Evolutionary conservation across 2,113 vertebrate species (phyloP).

Genomic region (Jacana jacana): DNA sequence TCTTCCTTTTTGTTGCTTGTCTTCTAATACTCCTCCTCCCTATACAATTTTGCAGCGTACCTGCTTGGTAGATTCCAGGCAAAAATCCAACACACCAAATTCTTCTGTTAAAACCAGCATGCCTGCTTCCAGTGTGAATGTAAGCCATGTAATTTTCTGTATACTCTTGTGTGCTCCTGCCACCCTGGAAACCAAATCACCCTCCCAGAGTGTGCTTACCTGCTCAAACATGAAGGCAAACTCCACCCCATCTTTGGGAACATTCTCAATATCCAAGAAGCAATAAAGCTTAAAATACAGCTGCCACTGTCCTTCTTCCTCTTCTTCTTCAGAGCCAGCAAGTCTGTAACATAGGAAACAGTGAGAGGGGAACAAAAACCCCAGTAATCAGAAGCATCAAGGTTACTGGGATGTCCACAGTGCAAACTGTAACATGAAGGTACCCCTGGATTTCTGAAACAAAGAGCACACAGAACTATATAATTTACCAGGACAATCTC

Average conservation of each 20-base stretch:
- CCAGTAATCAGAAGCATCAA: neutral
- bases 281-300: slow-evolving; percentile 95
- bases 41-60: neutral
- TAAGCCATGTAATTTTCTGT: neutral
- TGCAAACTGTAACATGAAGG: neutral
- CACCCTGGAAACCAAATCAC: neutral
- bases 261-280: slow-evolving; percentile 90
- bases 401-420: neutral
- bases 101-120: neutral
- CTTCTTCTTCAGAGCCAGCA: slow-evolving; percentile 83
- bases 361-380: neutral
- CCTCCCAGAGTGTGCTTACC: slow-evolving; percentile 60
- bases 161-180: neutral
- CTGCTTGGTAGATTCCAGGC: neutral
- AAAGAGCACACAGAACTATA: neutral
- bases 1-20: neutral
- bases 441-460: neutral
- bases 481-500: neutral
- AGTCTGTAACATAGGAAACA: slow-evolving; percentile 67
- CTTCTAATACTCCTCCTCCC: neutral
- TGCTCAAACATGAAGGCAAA: slow-evolving; percentile 97
- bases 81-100: neutral
- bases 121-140: neutral
- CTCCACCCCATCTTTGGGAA: slow-evolving; percentile 90
- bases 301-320: slow-evolving; percentile 86